phyloP scores from a whole-genome alignment of 1,140 invertebrate species.

The Neoseiulus cucumeris region DNA sequence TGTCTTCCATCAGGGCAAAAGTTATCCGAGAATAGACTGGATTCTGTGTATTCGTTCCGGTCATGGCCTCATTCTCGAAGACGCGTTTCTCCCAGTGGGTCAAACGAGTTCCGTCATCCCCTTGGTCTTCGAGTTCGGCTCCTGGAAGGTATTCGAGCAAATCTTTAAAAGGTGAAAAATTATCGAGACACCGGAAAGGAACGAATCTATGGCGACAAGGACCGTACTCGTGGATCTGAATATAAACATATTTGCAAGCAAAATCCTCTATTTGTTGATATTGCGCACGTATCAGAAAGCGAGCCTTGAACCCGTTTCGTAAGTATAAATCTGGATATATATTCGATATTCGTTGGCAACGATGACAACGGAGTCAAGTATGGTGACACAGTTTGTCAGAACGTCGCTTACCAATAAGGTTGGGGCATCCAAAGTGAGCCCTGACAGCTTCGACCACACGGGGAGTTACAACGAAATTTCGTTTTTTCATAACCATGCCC shows the following conservation, averaged over 20 bases:
- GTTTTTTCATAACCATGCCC: neutral
- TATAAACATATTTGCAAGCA: no score
- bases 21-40: constrained; percentile 90
- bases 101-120: constrained; percentile 80
- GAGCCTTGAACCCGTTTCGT: no score
- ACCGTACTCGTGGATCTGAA: no score
- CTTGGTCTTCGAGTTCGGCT: constrained; percentile 93
- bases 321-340: no score
- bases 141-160: constrained; percentile 32
- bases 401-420: constrained; percentile 30
- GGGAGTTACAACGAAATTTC: neutral
- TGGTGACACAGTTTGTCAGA: no score
- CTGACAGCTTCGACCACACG: constrained; percentile 31
- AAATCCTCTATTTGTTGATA: no score
- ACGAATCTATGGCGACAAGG: no score
- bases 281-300: no score
- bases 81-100: constrained; percentile 98
- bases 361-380: no score
- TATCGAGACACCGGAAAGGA: no score
- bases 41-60: constrained; percentile 95
- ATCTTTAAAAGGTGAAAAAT: no score
- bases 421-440: constrained; percentile 69
- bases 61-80: constrained; percentile 99
- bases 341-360: no score
- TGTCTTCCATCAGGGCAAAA: constrained; percentile 92